Evolutionary conservation across 2,113 vertebrate genomes (phyloP).

Genomic region (Heliornis fulica): DNA sequence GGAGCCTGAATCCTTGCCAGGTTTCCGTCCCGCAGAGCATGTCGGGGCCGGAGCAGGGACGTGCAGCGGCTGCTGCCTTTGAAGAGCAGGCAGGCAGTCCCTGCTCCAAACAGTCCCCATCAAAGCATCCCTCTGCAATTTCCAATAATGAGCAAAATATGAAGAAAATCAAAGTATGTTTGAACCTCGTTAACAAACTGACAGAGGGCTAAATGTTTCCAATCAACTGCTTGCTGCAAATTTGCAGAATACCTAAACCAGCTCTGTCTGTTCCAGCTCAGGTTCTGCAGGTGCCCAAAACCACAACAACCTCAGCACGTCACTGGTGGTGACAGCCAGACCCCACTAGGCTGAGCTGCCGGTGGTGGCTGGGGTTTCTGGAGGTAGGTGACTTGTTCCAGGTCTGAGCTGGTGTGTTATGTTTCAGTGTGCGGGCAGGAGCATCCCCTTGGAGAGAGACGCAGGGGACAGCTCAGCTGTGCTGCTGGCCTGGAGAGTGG

Average conservation of each 20-base stretch:
- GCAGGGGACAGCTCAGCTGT: background rate
- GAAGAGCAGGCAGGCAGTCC: background rate
- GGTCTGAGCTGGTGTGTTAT: fast-evolving
- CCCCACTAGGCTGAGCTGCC: background rate
- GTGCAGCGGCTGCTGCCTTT: background rate
- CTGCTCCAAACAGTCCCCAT: background rate
- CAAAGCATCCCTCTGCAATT: background rate
- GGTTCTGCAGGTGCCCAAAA: background rate
- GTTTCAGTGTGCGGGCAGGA: fast-evolving
- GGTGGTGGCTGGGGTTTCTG: background rate
- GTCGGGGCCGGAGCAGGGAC: background rate
- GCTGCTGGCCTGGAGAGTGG: background rate
- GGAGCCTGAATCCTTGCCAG: constrained; percentile 16
- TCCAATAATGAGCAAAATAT: constrained; percentile 23
- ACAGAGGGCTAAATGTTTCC: constrained; percentile 16
- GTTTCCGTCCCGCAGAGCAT: background rate
- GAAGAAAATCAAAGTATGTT: constrained; percentile 31
- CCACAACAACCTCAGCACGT: fast-evolving
- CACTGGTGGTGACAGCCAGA: background rate
- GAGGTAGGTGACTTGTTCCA: background rate
- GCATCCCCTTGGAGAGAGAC: background rate
- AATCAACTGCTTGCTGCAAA: background rate
- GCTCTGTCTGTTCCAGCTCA: background rate
- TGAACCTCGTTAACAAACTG: constrained; percentile 17
- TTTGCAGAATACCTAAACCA: background rate